phyloP scores from a whole-genome alignment of 2,888 invertebrate genomes.

The Capitulum mitella region DNA sequence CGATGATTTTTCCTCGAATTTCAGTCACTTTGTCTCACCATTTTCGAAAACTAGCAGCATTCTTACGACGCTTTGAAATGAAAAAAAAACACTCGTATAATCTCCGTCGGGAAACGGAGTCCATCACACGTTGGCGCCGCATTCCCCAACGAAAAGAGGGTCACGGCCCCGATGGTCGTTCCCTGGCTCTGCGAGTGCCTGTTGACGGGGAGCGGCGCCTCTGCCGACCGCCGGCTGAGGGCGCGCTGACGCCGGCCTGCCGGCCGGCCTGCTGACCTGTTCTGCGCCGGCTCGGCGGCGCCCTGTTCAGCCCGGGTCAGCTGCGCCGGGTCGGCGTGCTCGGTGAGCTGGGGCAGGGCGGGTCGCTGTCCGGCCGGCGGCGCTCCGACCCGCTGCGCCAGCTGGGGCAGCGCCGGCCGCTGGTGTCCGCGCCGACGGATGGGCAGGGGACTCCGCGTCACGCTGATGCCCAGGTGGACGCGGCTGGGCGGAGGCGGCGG shows the following conservation, averaged over 20 bases:
- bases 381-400: background rate
- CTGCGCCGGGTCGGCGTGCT: background rate
- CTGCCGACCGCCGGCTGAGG: too few species aligned
- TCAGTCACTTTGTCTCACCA: too few species aligned
- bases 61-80: too few species aligned
- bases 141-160: too few species aligned
- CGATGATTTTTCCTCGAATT: too few species aligned
- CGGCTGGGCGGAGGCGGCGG: conserved; percentile 10
- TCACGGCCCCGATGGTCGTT: too few species aligned
- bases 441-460: conserved; percentile 7
- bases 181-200: too few species aligned
- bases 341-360: background rate
- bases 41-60: too few species aligned
- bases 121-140: too few species aligned
- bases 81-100: too few species aligned
- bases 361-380: background rate
- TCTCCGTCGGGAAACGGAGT: too few species aligned
- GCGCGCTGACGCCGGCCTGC: background rate
- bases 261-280: background rate
- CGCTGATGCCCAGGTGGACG: background rate
- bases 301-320: background rate
- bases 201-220: too few species aligned
- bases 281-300: background rate
- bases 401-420: background rate
- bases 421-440: background rate